Percentiles rank a stretch among this genome's conserved stretches.
Conservation (phyloP, 2,113 vertebrate species). For the Blennius ocellaris region DNA sequence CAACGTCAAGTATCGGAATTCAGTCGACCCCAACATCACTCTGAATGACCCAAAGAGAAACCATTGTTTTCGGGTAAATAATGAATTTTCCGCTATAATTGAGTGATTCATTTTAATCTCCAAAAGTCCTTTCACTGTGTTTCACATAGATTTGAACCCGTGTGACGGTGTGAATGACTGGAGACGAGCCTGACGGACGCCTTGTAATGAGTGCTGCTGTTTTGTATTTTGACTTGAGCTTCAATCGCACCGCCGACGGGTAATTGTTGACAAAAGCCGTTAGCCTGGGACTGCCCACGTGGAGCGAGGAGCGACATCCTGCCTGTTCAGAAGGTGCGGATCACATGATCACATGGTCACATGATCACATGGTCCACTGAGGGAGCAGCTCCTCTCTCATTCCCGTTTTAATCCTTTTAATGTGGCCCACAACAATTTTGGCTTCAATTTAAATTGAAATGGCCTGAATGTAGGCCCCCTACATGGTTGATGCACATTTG, state of each 20-base stretch:
- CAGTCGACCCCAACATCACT: too few species aligned
- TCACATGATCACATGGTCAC: too few species aligned
- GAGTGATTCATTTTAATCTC: background rate
- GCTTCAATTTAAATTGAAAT: slow-evolving; percentile 41
- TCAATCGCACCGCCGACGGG: too few species aligned
- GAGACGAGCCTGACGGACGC: slow-evolving; percentile 6
- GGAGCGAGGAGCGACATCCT: too few species aligned
- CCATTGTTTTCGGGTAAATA: background rate
- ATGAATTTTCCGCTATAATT: background rate
- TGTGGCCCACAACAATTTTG: slow-evolving; percentile 39
- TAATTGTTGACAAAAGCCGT: too few species aligned
- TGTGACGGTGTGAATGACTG: slow-evolving; percentile 1
- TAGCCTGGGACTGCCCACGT: background rate
- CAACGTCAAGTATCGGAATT: too few species aligned
- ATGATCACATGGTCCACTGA: too few species aligned
- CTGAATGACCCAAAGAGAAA: background rate
- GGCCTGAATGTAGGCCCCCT: slow-evolving; percentile 40
- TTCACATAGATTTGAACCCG: too few species aligned
- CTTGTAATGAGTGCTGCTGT: slow-evolving; percentile 24
- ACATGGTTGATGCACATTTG: slow-evolving; percentile 66
- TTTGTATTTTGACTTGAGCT: slow-evolving; percentile 40
- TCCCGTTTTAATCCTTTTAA: slow-evolving; percentile 23
- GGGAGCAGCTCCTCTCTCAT: too few species aligned
- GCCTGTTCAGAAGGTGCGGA: too few species aligned
- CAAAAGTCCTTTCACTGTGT: background rate